Evolutionary conservation across 92 coral and sea anemone species (phyloP), one percentile per base, ranked within the genome.

Genomic region (Ricordea florida): DNA sequence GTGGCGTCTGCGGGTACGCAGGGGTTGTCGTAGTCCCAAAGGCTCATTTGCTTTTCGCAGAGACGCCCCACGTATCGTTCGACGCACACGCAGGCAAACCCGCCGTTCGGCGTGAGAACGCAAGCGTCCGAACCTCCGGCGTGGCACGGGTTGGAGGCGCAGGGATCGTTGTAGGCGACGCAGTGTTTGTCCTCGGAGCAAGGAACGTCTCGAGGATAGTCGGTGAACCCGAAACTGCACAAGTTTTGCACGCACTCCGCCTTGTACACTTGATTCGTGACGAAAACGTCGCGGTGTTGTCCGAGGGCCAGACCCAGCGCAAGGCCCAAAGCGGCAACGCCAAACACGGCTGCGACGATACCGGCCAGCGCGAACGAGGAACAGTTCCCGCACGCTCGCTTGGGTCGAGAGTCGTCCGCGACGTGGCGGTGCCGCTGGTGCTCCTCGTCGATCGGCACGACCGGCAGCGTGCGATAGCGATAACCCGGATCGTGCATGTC

Each of bases 111-210:
- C 1, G 21, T 37, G 10, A 5, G 36, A 13, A 41, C 2, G 24
- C 69, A 62, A 15, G 2, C 0, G 5, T 41, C 27, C 2, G 69
- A 40, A 18, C 69, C 52, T 41, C 16, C 37, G 34, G 23, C 22
- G 36, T 23, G 2, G n/a, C 69, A 62, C 5, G 69, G 69, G 28
- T 25, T 62, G 11, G 69, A 62, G n/a, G 49, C 68, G 26, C 68
- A 61, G 33, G 68, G 68, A 10, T 61, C 16, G 10, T 1, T 3
- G 33, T 24, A 40, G 10, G 36, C 7, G 23, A 6, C 3, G 22
- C 69, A 62, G 16, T 40, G 36, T 4, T 14, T 10, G 69, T 41
- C 37, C 1, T 25, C 22, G 35, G 35, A 25, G 69, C 69, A 62
- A 0, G 69, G 24, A 3, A 40, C 43, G 5, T 41, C 69, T 13